Evolutionary conservation across 2,113 vertebrate species (phyloP).

Genomic region (Glaucomys volans): DNA sequence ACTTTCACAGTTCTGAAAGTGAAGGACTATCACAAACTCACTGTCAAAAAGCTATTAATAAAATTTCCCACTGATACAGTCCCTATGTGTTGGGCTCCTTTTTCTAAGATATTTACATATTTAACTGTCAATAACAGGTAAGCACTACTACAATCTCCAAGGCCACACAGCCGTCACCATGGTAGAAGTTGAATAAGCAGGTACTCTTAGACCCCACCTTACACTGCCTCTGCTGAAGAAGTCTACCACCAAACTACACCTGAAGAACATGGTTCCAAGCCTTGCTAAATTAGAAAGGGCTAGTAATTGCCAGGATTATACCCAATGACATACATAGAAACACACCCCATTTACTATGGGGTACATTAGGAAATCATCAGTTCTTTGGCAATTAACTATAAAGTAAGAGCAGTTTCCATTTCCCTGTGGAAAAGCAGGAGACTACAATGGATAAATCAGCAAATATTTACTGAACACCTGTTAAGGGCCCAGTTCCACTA

Average conservation of each 20-base stretch:
- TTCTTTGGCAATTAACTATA: background rate
- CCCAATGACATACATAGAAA: background rate
- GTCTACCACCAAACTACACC: background rate
- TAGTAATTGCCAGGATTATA: background rate
- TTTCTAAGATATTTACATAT: background rate
- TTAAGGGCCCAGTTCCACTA: background rate
- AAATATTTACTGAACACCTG: background rate
- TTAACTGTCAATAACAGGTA: background rate
- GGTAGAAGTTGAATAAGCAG: background rate
- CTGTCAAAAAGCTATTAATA: background rate
- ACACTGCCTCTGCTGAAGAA: background rate
- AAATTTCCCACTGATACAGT: background rate
- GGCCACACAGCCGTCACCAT: background rate
- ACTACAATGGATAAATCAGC: background rate
- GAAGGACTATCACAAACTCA: slow-evolving; percentile 26
- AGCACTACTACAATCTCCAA: background rate
- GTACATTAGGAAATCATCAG: background rate
- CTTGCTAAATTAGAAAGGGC: background rate
- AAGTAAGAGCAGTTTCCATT: background rate
- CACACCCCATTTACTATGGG: background rate
- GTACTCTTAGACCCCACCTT: background rate
- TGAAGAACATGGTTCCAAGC: background rate
- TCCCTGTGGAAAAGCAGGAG: background rate
- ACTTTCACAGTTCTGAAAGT: background rate
- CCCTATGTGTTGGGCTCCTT: background rate